Base-by-base conservation (phyloP, 1,140 invertebrate genomes). In the Zaprionus capensis region DNA sequence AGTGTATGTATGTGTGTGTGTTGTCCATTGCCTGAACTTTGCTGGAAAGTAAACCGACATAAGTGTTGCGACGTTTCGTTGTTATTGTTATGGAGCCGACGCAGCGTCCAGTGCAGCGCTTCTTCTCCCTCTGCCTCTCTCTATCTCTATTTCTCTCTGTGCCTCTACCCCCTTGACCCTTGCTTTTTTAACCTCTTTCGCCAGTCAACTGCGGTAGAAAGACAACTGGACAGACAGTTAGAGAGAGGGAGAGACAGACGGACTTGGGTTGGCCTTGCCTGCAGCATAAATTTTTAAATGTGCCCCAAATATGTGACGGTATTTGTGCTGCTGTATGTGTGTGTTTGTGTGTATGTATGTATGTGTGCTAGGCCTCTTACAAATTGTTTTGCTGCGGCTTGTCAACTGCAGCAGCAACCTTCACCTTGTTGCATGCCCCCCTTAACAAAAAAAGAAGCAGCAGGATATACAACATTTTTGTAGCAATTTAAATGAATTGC, bases 331-430 rank as follows among this genome's bases (percentile, higher is more conserved):
- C n/a, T 20, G 9, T 4, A 2, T 41, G 38, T 41, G 44, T 49
- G 11, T 49, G 2, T 20, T 1, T 20, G 9, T 22, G 44, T 24
- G 11, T 14, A 1, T 24, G 11, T 24, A 4, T 24, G 46, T 22
- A 12, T 51, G 46, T 51, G 20, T 24, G 46, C 46, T 17, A 17
- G n/a, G 20, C 46, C 17, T 22, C 46, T 53, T 34, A 41, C 59
- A 76, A 59, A 72, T 72, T 76, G 69, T 76, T 72, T 77, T 77
- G 71, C 71, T 83, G 80, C 80, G 73, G 77, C 77, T 83, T 87
- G 80, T 83, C 78, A 78, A 80, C 80, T 83, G 83, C 84, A 88
- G 83, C 84, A 88, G 85, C 78, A 88, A 84, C 84, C 84, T 88
- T 88, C 81, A 87, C 84, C 84, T 88, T 88, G 85, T 79, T 85